Evolutionary conservation across 2,113 vertebrate genomes (phyloP), one percentile per base, ranked within the genome.

Genomic region (Pollachius pollachius): DNA sequence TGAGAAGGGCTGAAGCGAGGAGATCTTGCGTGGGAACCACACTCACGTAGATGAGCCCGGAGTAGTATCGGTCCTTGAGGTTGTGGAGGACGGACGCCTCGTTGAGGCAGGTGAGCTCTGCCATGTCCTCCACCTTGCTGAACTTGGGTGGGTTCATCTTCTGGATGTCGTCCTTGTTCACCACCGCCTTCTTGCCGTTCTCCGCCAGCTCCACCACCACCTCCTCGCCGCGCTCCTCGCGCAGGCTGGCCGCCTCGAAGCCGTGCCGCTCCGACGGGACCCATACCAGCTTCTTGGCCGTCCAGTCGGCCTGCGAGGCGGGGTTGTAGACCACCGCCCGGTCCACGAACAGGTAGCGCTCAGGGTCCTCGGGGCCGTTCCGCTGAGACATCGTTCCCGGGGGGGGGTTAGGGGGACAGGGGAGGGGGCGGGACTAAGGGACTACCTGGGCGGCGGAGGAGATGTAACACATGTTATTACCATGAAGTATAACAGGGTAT

Each of bases 81-180:
- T 98, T 98, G 85, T 98, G 94, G 67, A 98, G 87, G 56, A 98
- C 96, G 0, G 96, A 98, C 0, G 96, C 96, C 88, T 98, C 95
- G 11, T 98, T 98, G 80, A 98, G 92, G 81, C 96, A 98, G 18
- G 96, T 98, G 79, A 98, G 85, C 75, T 98, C 96, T 0, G 96
- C 96, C 96, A 98, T 98, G 81, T 98, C 96, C 82, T 98, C 96
- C 87, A 97, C 96, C 85, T 98, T 98, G 61, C 95, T 96, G 81
- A 98, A 98, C 90, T 98, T 98, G 16, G 96, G 96, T 18, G 96
- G 96, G 89, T 98, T 98, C 96, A 98, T 98, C 91, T 98, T 98
- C 91, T 98, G 96, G 85, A 98, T 94, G 75, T 98, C 96, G 48
- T 98, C 96, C 86, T 98, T 98, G 89, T 94, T 96, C 88, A 98